Evolutionary conservation across 1,140 invertebrate species (phyloP).

Genomic region (Drosophila willistoni): DNA sequence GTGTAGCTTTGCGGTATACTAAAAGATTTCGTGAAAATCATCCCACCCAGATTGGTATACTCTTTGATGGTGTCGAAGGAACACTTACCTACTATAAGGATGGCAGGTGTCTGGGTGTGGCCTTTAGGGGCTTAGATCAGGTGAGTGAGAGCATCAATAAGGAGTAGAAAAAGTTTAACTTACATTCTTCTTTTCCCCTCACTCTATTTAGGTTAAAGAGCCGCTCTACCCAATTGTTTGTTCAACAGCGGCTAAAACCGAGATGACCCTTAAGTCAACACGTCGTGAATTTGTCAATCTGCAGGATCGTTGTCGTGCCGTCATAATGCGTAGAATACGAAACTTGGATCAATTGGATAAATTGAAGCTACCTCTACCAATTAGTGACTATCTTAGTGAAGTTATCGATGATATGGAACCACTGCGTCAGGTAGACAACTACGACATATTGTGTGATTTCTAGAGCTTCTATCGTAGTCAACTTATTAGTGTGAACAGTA

Average conservation of each 20-base stretch:
- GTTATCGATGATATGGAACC: slow-evolving; percentile 76
- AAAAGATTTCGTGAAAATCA: slow-evolving; percentile 89
- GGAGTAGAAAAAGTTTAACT: not conserved
- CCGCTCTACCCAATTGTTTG: slow-evolving; percentile 88
- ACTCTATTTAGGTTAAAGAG: slow-evolving; percentile 80
- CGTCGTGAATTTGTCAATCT: slow-evolving; percentile 87
- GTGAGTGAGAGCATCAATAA: slow-evolving; percentile 60
- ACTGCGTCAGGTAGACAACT: slow-evolving; percentile 78
- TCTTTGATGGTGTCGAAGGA: slow-evolving; percentile 88
- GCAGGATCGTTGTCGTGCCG: slow-evolving; percentile 87
- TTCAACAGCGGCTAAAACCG: slow-evolving; percentile 90
- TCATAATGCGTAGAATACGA: slow-evolving; percentile 84
- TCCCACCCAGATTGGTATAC: slow-evolving; percentile 86
- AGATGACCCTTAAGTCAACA: slow-evolving; percentile 86
- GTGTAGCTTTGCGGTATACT: slow-evolving; percentile 86
- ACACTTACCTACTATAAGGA: slow-evolving; percentile 91
- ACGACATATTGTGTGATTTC: slow-evolving; percentile 79
- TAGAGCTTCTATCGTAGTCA: slow-evolving; percentile 43
- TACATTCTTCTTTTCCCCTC: not conserved
- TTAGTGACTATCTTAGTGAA: slow-evolving; percentile 84
- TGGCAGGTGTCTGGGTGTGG: slow-evolving; percentile 86
- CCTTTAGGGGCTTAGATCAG: slow-evolving; percentile 85
- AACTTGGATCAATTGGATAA: slow-evolving; percentile 82
- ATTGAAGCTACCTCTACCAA: slow-evolving; percentile 83
- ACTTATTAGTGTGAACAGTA: slow-evolving; percentile 14